Percentiles rank a stretch among this genome's conserved stretches.
phyloP scores from a whole-genome alignment of 1,140 invertebrate genomes.

The Tetramorium parvispinum region DNA sequence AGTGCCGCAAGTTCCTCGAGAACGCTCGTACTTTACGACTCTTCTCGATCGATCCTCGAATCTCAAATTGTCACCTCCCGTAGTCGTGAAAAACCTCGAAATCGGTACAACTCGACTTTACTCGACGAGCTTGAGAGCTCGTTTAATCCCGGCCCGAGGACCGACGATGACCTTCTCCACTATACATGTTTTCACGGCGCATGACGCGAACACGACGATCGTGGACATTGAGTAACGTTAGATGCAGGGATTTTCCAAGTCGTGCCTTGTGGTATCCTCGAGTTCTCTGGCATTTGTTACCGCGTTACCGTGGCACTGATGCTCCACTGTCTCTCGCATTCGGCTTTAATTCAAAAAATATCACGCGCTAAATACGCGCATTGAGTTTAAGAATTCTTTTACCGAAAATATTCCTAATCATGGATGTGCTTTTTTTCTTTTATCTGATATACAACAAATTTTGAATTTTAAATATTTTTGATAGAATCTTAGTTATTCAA shows the following conservation, averaged over 20 bases:
- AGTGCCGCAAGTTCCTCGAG: slow-evolving; percentile 42
- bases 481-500: neutral
- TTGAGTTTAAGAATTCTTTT: slow-evolving; percentile 25
- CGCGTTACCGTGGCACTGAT: neutral
- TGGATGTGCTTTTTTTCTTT: neutral
- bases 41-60: slow-evolving; percentile 37
- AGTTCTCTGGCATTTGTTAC: slow-evolving; percentile 28
- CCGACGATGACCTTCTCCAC: neutral
- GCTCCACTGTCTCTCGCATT: slow-evolving; percentile 20
- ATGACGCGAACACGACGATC: slow-evolving; percentile 21
- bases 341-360: slow-evolving; percentile 22
- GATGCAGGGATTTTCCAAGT: slow-evolving; percentile 50
- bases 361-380: neutral
- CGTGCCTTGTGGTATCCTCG: slow-evolving; percentile 53
- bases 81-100: slow-evolving; percentile 27
- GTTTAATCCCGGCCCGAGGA: slow-evolving; percentile 29
- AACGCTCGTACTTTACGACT: slow-evolving; percentile 46
- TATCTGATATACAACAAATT: neutral
- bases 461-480: neutral
- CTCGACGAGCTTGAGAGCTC: slow-evolving; percentile 31
- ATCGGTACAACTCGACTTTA: slow-evolving; percentile 36
- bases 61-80: slow-evolving; percentile 20
- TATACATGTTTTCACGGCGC: slow-evolving; percentile 11
- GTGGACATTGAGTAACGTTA: slow-evolving; percentile 35
- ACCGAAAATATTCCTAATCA: neutral